phyloP scores from a whole-genome alignment of 1,140 invertebrate species.

The Anoplolepis gracilipes region DNA sequence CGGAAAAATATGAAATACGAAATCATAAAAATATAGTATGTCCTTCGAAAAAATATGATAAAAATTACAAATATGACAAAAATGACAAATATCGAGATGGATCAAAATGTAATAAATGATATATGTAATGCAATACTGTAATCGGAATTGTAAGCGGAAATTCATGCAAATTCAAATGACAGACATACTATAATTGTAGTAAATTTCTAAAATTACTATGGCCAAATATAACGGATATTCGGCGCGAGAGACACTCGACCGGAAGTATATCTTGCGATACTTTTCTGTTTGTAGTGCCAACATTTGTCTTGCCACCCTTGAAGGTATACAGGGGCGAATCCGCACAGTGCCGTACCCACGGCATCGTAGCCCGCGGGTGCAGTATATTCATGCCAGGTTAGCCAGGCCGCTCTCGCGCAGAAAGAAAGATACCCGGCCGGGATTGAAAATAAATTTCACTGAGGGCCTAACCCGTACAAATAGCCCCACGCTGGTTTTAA shows the following conservation, averaged over 20 bases:
- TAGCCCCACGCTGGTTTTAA: conserved; percentile 70
- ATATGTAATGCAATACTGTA: neutral
- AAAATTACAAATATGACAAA: neutral
- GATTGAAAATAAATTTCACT: conserved; percentile 79
- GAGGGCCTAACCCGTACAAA: conserved; percentile 75
- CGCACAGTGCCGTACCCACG: conserved; percentile 63
- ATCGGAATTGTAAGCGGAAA: no score
- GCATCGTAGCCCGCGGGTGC: conserved; percentile 59
- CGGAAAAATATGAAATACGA: neutral
- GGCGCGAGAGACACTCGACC: conserved; percentile 33
- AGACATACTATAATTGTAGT: neutral
- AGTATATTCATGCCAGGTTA: conserved; percentile 70
- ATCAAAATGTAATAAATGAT: neutral
- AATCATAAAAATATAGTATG: neutral
- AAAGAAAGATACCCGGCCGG: conserved; percentile 70
- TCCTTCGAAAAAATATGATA: neutral
- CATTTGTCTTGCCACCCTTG: conserved; percentile 70
- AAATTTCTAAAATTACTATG: neutral
- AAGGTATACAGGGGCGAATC: conserved; percentile 65
- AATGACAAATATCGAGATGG: no score
- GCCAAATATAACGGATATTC: conserved; percentile 41
- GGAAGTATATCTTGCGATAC: conserved; percentile 69
- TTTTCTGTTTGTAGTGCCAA: conserved; percentile 65
- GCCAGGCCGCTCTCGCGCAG: conserved; percentile 32
- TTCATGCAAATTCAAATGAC: neutral